Conservation (phyloP, 2,797 vertebrate genomes). For the Peromyscus eremicus region DNA sequence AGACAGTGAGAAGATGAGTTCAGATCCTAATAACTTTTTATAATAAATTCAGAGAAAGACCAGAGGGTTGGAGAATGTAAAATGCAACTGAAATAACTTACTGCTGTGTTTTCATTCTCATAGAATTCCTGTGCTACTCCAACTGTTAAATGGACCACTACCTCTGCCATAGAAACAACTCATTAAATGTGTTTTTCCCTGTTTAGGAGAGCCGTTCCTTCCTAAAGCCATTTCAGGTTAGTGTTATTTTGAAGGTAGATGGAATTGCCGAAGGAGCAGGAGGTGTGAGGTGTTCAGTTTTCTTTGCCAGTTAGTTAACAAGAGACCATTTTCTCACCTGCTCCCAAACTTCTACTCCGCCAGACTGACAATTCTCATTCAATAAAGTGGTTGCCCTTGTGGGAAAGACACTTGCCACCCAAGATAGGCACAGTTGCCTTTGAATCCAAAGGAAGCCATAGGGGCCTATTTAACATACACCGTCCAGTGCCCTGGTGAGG, state of each 20-base stretch:
- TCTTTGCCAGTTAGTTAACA: slow-evolving; percentile 64
- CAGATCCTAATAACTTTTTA: neutral
- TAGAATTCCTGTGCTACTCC: neutral
- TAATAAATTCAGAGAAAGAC: neutral
- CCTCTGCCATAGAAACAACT: neutral
- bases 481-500: slow-evolving; percentile 71
- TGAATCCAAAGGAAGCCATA: slow-evolving; percentile 74
- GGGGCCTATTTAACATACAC: slow-evolving; percentile 67
- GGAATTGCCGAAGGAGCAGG: slow-evolving; percentile 52
- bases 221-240: slow-evolving; percentile 41
- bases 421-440: slow-evolving; percentile 49
- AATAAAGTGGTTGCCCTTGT: slow-evolving; percentile 75
- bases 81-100: slow-evolving; percentile 28
- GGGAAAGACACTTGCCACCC: slow-evolving; percentile 72
- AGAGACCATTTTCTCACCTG: slow-evolving; percentile 74
- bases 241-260: slow-evolving; percentile 50
- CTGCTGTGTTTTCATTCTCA: neutral
- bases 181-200: slow-evolving; percentile 1
- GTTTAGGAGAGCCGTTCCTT: neutral
- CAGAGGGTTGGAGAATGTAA: slow-evolving; percentile 36
- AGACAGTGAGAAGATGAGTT: slow-evolving; percentile 41
- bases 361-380: slow-evolving; percentile 73
- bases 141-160: slow-evolving; percentile 44
- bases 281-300: slow-evolving; percentile 25
- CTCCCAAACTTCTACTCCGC: slow-evolving; percentile 74